Evolutionary conservation across 2,797 vertebrate genomes (phyloP).

Genomic region (Crenichthys baileyi): DNA sequence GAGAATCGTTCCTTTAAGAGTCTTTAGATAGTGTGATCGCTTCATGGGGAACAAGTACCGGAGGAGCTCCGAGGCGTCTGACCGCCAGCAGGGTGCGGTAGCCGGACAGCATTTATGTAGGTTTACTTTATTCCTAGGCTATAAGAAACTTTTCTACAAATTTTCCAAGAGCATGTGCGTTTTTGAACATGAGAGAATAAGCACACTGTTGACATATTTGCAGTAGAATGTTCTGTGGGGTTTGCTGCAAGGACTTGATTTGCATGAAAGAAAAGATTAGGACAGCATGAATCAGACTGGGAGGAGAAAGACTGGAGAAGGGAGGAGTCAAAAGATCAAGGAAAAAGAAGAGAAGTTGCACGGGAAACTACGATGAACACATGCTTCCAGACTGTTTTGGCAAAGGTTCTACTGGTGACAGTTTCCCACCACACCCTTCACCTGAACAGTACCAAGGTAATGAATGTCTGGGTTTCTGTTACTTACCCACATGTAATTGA

Average conservation of each 20-base stretch:
- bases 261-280: background rate
- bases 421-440: constrained; percentile 71
- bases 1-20: too few species aligned
- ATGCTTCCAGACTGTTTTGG: constrained; percentile 54
- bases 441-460: background rate
- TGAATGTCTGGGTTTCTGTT: constrained; percentile 10
- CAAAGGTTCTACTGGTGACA: constrained; percentile 27
- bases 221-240: too few species aligned
- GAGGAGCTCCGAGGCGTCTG: too few species aligned
- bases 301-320: background rate
- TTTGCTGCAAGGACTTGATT: background rate
- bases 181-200: background rate
- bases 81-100: too few species aligned
- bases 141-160: too few species aligned
- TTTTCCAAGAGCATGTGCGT: too few species aligned
- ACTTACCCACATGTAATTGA: background rate
- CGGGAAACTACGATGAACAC: background rate
- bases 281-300: background rate
- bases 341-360: too few species aligned
- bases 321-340: background rate
- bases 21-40: too few species aligned
- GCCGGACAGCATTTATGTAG: too few species aligned
- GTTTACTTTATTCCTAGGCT: too few species aligned
- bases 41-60: too few species aligned
- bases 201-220: background rate